Conservation (phyloP, 1,140 invertebrate genomes). For the Belonocnema kinseyi region DNA sequence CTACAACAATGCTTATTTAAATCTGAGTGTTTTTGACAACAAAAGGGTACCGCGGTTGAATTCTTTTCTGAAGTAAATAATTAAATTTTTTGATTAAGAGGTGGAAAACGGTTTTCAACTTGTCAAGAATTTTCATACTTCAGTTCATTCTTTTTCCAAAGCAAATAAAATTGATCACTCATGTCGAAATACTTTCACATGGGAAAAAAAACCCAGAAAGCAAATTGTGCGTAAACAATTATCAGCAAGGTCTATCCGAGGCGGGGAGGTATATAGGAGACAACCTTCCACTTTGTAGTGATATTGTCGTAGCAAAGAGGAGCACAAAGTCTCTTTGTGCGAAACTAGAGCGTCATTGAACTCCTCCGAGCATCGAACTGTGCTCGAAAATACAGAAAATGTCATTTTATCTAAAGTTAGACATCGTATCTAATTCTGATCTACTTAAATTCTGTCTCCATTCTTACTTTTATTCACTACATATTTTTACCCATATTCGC, state of each 20-base stretch:
- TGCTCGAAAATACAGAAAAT: slow-evolving; percentile 19
- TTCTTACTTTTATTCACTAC: not conserved
- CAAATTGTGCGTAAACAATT: too few relatives aligned
- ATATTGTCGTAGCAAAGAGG: slow-evolving; percentile 11
- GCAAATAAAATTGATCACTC: not conserved
- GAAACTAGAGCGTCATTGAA: slow-evolving; percentile 10
- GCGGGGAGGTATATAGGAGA: not conserved
- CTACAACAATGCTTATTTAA: too few relatives aligned
- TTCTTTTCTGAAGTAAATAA: too few relatives aligned
- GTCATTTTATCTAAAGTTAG: slow-evolving; percentile 15
- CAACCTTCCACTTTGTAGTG: slow-evolving; percentile 8
- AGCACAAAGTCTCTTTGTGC: slow-evolving; percentile 25
- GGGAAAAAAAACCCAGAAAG: too few relatives aligned
- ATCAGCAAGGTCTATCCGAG: too few relatives aligned
- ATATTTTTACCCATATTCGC: too few relatives aligned
- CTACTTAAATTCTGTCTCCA: not conserved
- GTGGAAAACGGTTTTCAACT: too few relatives aligned
- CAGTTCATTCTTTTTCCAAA: not conserved
- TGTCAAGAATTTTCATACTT: slow-evolving; percentile 8
- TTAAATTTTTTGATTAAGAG: too few relatives aligned
- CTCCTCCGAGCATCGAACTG: slow-evolving; percentile 31
- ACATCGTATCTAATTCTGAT: not conserved
- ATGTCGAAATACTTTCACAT: not conserved
- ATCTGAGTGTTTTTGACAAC: too few relatives aligned
- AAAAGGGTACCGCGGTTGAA: too few relatives aligned